phyloP scores from a whole-genome alignment of 2,888 invertebrate species.

The Amiota minor region DNA sequence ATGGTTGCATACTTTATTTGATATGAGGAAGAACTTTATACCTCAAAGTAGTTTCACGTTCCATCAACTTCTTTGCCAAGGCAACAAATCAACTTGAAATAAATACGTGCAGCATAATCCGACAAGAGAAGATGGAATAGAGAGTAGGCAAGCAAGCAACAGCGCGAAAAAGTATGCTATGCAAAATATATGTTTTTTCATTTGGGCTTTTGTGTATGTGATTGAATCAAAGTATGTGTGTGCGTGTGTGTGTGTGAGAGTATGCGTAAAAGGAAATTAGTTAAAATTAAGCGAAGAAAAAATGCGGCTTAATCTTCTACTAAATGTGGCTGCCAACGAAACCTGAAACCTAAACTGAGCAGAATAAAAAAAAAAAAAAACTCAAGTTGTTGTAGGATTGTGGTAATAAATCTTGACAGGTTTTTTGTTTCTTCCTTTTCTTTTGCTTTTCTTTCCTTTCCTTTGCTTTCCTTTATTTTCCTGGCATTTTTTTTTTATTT shows the following conservation, averaged over 20 bases:
- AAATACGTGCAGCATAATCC: too few relatives aligned
- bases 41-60: neutral
- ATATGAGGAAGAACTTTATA: neutral
- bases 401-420: slow-evolving; percentile 57
- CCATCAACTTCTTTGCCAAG: slow-evolving; percentile 38
- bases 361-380: too few relatives aligned
- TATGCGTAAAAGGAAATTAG: slow-evolving; percentile 35
- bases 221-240: too few relatives aligned
- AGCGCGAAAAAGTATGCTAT: slow-evolving; percentile 49
- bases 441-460: neutral
- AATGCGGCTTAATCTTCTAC: slow-evolving; percentile 14
- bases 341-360: too few relatives aligned
- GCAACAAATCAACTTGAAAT: slow-evolving; percentile 54
- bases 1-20: slow-evolving; percentile 28
- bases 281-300: slow-evolving; percentile 31
- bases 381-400: slow-evolving; percentile 34
- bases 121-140: too few relatives aligned
- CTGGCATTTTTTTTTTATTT: neutral
- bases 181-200: slow-evolving; percentile 32
- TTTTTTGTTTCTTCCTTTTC: slow-evolving; percentile 18
- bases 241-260: slow-evolving; percentile 11
- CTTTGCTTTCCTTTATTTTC: slow-evolving; percentile 1
- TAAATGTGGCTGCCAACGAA: too few relatives aligned
- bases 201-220: neutral
- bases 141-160: slow-evolving; percentile 11